Conservation (phyloP, 2,113 vertebrate genomes). For the Phrynosoma platyrhinos region DNA sequence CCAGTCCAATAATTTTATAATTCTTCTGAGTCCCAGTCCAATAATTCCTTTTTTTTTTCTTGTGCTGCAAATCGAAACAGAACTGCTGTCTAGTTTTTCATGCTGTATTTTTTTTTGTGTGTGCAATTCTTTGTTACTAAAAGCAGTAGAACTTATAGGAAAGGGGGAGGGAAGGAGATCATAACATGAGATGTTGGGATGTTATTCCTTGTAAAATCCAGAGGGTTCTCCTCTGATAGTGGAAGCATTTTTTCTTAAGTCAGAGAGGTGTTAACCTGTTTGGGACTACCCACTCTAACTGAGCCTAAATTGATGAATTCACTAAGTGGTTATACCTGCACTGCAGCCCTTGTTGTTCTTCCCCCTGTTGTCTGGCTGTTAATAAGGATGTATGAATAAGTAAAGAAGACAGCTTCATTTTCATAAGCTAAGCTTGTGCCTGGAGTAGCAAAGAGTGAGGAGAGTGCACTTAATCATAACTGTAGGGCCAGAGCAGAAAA, state of each 20-base stretch:
- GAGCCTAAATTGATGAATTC: constrained; percentile 44
- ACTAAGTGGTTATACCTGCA: constrained; percentile 42
- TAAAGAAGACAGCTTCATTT: constrained; percentile 78
- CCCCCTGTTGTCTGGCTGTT: constrained; percentile 70
- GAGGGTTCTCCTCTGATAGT: constrained; percentile 35
- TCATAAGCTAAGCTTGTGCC: constrained; percentile 73
- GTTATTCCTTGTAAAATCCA: constrained; percentile 23
- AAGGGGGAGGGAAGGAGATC: no score
- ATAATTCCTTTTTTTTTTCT: neutral
- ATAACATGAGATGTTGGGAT: neutral
- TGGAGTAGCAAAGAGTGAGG: constrained; percentile 62
- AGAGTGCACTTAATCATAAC: constrained; percentile 71
- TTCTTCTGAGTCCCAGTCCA: constrained; percentile 1
- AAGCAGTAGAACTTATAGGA: constrained; percentile 21
- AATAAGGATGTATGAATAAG: constrained; percentile 76
- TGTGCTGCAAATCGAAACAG: constrained; percentile 38
- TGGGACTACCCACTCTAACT: constrained; percentile 32
- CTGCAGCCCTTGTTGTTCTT: constrained; percentile 32
- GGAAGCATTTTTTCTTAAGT: neutral
- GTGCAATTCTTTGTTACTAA: constrained; percentile 41
- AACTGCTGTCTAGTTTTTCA: constrained; percentile 35
- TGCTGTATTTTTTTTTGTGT: constrained; percentile 30
- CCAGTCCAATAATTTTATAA: neutral
- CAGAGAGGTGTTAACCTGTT: neutral
- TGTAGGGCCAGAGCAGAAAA: constrained; percentile 60